Percentiles rank a stretch among this genome's conserved stretches.
phyloP scores from a whole-genome alignment of 2,888 invertebrate species.

The Amiota communis region DNA sequence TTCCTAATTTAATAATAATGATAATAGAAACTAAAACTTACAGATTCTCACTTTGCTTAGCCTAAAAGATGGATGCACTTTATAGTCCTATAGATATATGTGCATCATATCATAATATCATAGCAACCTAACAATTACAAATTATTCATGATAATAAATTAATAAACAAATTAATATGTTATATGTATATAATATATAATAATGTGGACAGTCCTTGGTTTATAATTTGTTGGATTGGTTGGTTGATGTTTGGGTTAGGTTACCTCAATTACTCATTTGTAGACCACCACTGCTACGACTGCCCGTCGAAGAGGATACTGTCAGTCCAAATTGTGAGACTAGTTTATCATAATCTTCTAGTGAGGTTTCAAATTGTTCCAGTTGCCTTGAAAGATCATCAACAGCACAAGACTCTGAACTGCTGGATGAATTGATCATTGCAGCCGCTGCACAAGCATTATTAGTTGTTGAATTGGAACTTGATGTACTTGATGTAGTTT shows the following conservation, averaged over 20 bases:
- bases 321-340: conserved; percentile 70
- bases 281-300: conserved; percentile 68
- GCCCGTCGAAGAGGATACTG: conserved; percentile 67
- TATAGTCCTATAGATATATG: conserved; percentile 35
- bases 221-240: background rate
- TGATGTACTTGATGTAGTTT: conserved; percentile 18
- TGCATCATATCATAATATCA: conserved; percentile 40
- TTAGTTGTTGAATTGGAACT: conserved; percentile 34
- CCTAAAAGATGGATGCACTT: background rate
- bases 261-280: conserved; percentile 65
- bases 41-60: conserved; percentile 8
- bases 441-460: conserved; percentile 32
- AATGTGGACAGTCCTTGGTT: background rate
- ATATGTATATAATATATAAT: conserved; percentile 9
- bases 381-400: conserved; percentile 71
- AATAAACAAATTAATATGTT: conserved; percentile 26
- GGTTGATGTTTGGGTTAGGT: conserved; percentile 8
- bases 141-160: conserved; percentile 15
- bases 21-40: conserved; percentile 9
- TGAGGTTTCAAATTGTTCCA: conserved; percentile 73
- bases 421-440: conserved; percentile 39
- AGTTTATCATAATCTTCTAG: conserved; percentile 72
- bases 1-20: background rate
- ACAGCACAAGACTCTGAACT: conserved; percentile 52
- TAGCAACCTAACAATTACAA: conserved; percentile 46